These are phyloP conservation scores for Holotrichia oblita DNA, from an alignment of 1,140 invertebrate genomes.

Conservation along the genomic window DNA sequence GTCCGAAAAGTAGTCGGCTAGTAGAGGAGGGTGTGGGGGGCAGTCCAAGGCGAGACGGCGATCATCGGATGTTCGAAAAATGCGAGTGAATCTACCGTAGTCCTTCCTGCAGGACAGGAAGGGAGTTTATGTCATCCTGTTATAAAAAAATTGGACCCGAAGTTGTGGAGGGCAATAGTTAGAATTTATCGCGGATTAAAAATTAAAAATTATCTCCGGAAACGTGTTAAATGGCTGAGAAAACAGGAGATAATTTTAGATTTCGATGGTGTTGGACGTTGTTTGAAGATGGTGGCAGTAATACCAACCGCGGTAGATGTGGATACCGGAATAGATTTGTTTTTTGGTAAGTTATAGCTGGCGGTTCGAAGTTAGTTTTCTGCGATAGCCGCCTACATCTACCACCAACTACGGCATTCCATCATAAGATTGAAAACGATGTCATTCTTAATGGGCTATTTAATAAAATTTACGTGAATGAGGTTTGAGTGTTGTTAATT, in stretches of 20 bases:
- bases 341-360: not conserved
- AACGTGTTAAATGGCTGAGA: conserved; percentile 32
- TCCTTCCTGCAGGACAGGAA: no score
- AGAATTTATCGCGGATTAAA: conserved; percentile 26
- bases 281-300: not conserved
- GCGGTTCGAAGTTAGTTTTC: conserved; percentile 12
- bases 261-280: conserved; percentile 11
- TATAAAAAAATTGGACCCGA: not conserved
- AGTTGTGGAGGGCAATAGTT: conserved; percentile 3
- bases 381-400: not conserved
- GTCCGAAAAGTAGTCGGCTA: no score
- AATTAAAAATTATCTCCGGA: conserved; percentile 26
- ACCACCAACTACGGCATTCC: not conserved
- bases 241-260: conserved; percentile 30
- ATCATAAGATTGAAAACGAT: not conserved
- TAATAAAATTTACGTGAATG: not conserved
- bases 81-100: not conserved
- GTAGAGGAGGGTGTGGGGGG: not conserved
- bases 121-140: no score
- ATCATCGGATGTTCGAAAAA: not conserved
- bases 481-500: no score
- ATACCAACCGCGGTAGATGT: conserved; percentile 10
- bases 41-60: not conserved
- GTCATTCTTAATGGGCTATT: not conserved
- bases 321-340: not conserved